Evolutionary conservation across 2,113 vertebrate species (phyloP).

Genomic region (Notothenia rossii): DNA sequence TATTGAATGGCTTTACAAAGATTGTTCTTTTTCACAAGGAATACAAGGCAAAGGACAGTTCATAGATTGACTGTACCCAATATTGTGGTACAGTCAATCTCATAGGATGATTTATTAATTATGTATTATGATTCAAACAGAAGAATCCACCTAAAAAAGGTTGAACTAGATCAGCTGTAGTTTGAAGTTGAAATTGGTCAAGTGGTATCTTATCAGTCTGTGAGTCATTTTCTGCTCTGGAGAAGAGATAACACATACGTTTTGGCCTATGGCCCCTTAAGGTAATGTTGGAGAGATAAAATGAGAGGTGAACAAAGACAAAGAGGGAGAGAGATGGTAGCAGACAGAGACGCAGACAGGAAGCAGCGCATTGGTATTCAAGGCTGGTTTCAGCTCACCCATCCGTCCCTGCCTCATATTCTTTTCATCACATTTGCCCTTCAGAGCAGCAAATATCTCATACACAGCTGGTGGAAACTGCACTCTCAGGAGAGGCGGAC

Average conservation of each 20-base stretch:
- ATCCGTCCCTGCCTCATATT: slow-evolving; percentile 58
- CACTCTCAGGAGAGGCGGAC: not conserved
- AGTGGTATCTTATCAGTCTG: not conserved
- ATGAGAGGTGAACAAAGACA: slow-evolving; percentile 10
- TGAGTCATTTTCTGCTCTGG: not conserved
- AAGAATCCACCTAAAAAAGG: too few relatives aligned
- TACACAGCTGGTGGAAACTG: slow-evolving; percentile 38
- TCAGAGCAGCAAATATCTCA: slow-evolving; percentile 46
- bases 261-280: slow-evolving; percentile 7
- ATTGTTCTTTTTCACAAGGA: too few relatives aligned
- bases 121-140: too few relatives aligned
- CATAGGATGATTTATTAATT: too few relatives aligned
- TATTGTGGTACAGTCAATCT: too few relatives aligned
- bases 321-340: not conserved
- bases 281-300: slow-evolving; percentile 18
- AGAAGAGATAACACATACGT: not conserved
- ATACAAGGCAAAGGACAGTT: too few relatives aligned
- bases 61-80: too few relatives aligned
- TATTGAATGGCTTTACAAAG: too few relatives aligned
- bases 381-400: slow-evolving; percentile 45
- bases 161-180: too few relatives aligned
- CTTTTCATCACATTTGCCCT: slow-evolving; percentile 66
- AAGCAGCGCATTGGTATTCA: slow-evolving; percentile 59
- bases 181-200: not conserved
- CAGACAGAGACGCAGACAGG: slow-evolving; percentile 29